Base-by-base conservation (phyloP, 2,113 vertebrate genomes). In the Pseudorasbora parva region DNA sequence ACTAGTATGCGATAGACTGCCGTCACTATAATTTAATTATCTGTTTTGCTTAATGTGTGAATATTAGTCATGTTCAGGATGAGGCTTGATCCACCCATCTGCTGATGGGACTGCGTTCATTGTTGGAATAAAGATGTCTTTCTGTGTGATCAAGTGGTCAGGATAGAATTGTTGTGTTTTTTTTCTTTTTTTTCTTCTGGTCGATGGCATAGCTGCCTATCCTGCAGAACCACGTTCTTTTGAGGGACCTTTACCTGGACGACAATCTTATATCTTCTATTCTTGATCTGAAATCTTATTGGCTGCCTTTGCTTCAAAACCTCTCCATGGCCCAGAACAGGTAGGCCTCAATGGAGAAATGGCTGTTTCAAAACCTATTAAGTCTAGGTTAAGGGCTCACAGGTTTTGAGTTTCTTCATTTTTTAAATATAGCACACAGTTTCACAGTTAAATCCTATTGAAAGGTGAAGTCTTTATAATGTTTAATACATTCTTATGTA, bases 141-240 rank as follows among this genome's bases (percentile, higher is more conserved):
- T 81, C 21, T 77, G 41, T 41, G 73, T 78, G 41, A 10, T 37
- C 14, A 57, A 33, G 7, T 62, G 8, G 23, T 82, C 33, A 59
- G 25, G 30, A 37, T 21, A n/a, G 60, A 37, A 84, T 64, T 76
- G 15, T 51, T 82, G 25, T 25, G 37, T 37, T 25, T 25, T 47
- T 47, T 10, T 47, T 47, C 12, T 9, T 45, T 45, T 54, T 17
- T 19, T 54, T 11, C 2, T 79, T 60, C 21, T 33, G 25, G 30
- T 57, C 41, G 66, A 19, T 87, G 90, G 86, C 90, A 97, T 56
- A 97, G 85, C 93, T 88, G 96, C 97, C 62, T 81, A 85, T 41
- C 89, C 56, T 99, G 87, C 90, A 91, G 85, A 96, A 99, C 93
- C 97, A 98, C 27, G 96, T 98, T 87, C 94, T 99, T 11, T 92